Evolutionary conservation across 2,888 invertebrate species (phyloP).

Genomic region (Agonopterix heracliana): DNA sequence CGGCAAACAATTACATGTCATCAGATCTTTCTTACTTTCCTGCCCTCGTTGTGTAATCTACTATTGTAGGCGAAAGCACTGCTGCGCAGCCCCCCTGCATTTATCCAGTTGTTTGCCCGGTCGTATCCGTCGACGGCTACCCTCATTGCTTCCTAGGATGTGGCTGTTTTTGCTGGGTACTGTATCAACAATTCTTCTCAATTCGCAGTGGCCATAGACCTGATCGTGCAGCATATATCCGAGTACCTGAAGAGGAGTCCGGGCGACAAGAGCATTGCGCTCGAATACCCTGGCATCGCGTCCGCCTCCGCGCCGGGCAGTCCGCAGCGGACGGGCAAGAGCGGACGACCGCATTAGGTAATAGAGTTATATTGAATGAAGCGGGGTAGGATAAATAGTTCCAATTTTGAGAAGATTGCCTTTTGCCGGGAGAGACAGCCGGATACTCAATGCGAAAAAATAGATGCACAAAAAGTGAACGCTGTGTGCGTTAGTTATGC

Average conservation of each 20-base stretch:
- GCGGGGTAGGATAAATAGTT: no score
- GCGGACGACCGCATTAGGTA: constrained; percentile 58
- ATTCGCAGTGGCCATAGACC: constrained; percentile 92
- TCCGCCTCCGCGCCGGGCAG: constrained; percentile 53
- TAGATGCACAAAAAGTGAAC: no score
- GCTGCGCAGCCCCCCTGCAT: no score
- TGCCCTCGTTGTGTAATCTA: no score
- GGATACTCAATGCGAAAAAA: background rate
- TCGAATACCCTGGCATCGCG: constrained; percentile 33
- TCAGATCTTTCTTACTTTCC: no score
- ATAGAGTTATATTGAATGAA: background rate
- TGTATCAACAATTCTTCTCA: constrained; percentile 26
- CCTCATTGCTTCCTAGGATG: no score
- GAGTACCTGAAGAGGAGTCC: constrained; percentile 83
- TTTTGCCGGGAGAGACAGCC: background rate
- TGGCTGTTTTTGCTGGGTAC: no score
- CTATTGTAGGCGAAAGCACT: no score
- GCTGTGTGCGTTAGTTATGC: no score
- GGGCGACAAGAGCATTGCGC: constrained; percentile 28
- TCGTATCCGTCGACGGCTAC: no score
- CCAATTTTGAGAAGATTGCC: background rate
- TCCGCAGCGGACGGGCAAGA: constrained; percentile 55
- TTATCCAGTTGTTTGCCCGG: no score
- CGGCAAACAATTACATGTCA: no score
- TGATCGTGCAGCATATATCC: constrained; percentile 97